phyloP scores from a whole-genome alignment of 1,140 invertebrate genomes.

The Nymphalis io region DNA sequence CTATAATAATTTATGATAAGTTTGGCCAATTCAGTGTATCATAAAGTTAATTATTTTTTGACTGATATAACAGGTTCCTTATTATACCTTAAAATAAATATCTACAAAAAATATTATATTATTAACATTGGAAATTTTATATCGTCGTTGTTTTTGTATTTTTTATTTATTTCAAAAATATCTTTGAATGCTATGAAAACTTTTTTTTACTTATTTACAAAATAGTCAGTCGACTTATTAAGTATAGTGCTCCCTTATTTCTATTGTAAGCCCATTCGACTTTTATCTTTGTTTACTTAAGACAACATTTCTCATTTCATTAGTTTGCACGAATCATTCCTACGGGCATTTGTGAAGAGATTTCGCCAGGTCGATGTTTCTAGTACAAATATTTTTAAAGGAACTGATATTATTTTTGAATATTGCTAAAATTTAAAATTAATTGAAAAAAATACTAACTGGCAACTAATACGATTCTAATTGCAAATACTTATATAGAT shows the following conservation, averaged over 20 bases:
- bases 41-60: constrained; percentile 43
- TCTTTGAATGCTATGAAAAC: constrained; percentile 13
- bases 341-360: constrained; percentile 57
- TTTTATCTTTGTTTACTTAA: constrained; percentile 50
- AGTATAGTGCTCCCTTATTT: constrained; percentile 30
- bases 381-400: constrained; percentile 2
- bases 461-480: too few species aligned
- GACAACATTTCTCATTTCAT: constrained; percentile 58
- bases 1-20: constrained; percentile 16
- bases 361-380: constrained; percentile 29
- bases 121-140: constrained; percentile 28
- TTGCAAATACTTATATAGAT: too few species aligned
- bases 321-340: constrained; percentile 81
- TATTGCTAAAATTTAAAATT: not conserved
- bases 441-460: too few species aligned
- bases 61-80: constrained; percentile 45
- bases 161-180: constrained; percentile 17
- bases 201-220: constrained; percentile 10
- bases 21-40: constrained; percentile 20
- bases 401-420: not conserved
- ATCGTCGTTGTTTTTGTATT: constrained; percentile 32
- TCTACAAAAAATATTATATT: constrained; percentile 26
- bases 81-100: constrained; percentile 33
- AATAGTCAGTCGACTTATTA: constrained; percentile 4
- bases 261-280: constrained; percentile 43